phyloP scores from a whole-genome alignment of 2,797 vertebrate species.

The Pachyuromys duprasi region DNA sequence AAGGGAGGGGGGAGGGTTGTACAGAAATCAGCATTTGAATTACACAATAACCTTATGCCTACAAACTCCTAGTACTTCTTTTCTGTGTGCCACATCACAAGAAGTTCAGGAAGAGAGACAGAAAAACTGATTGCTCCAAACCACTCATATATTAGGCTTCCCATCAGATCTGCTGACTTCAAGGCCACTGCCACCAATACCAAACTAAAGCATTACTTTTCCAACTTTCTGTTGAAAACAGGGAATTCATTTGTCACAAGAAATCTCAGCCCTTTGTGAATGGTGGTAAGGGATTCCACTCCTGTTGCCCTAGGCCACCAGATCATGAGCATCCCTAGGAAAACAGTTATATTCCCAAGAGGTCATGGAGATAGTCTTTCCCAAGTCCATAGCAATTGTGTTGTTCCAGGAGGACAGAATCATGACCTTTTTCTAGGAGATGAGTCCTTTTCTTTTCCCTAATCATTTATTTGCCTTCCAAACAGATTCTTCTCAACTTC shows the following conservation, averaged over 20 bases:
- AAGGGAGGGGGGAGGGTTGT: too few relatives aligned
- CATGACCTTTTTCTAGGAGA: slow-evolving; percentile 4
- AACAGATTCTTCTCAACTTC: slow-evolving; percentile 11
- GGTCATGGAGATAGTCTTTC: not conserved
- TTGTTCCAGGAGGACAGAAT: not conserved
- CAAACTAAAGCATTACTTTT: not conserved
- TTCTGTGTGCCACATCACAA: not conserved
- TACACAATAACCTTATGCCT: too few relatives aligned
- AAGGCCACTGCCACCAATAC: not conserved
- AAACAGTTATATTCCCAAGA: not conserved
- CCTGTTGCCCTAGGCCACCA: not conserved
- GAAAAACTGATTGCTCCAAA: not conserved
- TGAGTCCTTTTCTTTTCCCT: not conserved
- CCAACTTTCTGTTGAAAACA: not conserved
- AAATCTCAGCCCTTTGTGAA: not conserved
- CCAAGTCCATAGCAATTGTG: slow-evolving; percentile 16
- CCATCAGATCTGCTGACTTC: not conserved
- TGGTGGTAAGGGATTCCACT: not conserved
- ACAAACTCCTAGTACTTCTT: too few relatives aligned
- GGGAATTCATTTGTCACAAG: not conserved
- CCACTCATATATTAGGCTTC: not conserved
- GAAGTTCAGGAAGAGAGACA: not conserved
- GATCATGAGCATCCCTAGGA: not conserved
- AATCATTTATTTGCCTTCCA: slow-evolving; percentile 44
- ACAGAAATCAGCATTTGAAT: too few relatives aligned